Conservation (phyloP, 2,797 vertebrate genomes). For the Triplophysa yarkandensis region DNA sequence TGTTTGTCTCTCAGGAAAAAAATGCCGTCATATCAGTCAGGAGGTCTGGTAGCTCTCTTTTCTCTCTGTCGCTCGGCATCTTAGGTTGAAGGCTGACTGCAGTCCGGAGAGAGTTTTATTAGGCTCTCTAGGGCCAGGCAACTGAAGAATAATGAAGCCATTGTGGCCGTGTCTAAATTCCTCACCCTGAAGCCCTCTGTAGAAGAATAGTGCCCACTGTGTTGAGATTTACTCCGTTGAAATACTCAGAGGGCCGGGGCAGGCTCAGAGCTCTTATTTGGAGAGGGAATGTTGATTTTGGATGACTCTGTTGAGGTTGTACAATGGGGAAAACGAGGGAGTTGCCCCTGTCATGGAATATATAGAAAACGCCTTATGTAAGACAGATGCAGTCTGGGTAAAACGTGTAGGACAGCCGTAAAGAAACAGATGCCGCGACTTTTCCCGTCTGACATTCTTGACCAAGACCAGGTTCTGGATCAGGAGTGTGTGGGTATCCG, state of each 20-base stretch:
- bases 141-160: conserved; percentile 62
- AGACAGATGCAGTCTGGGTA: conserved; percentile 39
- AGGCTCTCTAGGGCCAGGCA: conserved; percentile 48
- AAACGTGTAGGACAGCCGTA: conserved; percentile 21
- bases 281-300: conserved; percentile 54
- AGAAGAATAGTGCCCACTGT: conserved; percentile 60
- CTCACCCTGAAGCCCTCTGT: conserved; percentile 45
- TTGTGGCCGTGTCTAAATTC: conserved; percentile 62
- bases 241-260: conserved; percentile 34
- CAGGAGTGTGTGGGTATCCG: conserved; percentile 58
- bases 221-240: conserved; percentile 41
- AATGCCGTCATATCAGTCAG: conserved; percentile 11
- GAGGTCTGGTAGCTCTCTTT: conserved; percentile 14
- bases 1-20: conserved; percentile 20
- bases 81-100: conserved; percentile 56
- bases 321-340: conserved; percentile 49
- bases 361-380: conserved; percentile 39
- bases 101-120: conserved; percentile 51
- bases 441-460: conserved; percentile 36
- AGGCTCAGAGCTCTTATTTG: conserved; percentile 30
- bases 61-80: conserved; percentile 29
- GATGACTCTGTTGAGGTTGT: conserved; percentile 52
- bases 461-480: conserved; percentile 57
- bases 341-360: conserved; percentile 49
- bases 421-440: not conserved